Conservation (phyloP, 2,113 vertebrate genomes). For the Hypanus sabinus region DNA sequence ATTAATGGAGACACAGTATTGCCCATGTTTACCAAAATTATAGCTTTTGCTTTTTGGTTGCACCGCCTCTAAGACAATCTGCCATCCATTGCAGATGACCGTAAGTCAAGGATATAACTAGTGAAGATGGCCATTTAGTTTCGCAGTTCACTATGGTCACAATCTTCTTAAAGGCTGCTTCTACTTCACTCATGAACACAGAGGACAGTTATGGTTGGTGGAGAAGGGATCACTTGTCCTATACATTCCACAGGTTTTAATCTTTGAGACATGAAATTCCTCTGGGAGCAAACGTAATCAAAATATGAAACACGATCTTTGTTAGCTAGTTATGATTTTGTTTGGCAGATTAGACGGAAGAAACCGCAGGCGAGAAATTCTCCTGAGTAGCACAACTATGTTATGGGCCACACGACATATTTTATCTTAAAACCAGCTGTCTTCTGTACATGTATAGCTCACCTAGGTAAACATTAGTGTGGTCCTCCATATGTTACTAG, state of each 20-base stretch:
- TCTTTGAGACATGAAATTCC: not conserved
- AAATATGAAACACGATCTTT: not conserved
- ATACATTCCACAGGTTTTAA: not conserved
- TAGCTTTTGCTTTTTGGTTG: not conserved
- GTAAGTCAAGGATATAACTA: not conserved
- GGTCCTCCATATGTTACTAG: too few relatives aligned
- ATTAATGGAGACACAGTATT: not conserved
- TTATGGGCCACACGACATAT: too few relatives aligned
- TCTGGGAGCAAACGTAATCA: not conserved
- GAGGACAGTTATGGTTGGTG: not conserved
- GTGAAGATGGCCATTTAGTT: not conserved
- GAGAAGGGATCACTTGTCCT: not conserved
- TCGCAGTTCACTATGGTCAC: not conserved
- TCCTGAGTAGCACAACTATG: too few relatives aligned
- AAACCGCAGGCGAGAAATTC: not conserved
- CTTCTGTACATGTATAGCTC: too few relatives aligned
- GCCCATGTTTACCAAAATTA: not conserved
- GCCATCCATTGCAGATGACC: not conserved
- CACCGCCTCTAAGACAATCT: not conserved
- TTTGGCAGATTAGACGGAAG: not conserved
- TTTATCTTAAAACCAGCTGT: too few relatives aligned
- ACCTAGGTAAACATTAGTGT: too few relatives aligned
- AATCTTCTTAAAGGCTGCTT: not conserved
- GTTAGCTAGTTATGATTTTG: constrained; percentile 10
- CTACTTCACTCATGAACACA: not conserved